Evolutionary conservation across 2,888 invertebrate species (phyloP).

Genomic region (Phortica okadai): DNA sequence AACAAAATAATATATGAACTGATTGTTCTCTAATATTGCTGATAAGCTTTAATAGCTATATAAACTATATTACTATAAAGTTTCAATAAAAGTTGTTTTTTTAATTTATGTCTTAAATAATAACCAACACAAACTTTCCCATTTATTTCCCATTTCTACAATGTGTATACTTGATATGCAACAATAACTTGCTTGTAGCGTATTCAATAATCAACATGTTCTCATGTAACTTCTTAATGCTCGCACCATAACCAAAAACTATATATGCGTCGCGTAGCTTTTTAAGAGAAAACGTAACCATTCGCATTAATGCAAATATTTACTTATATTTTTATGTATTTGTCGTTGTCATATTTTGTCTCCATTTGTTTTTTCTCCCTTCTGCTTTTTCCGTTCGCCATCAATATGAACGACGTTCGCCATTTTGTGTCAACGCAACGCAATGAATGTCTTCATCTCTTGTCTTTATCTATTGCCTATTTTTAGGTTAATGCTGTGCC

Average conservation of each 20-base stretch:
- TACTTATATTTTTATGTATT: constrained; percentile 61
- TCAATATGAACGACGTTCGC: not conserved
- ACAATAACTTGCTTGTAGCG: too few species aligned
- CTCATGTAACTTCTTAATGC: constrained; percentile 27
- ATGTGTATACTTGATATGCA: too few species aligned
- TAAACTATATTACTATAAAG: too few species aligned
- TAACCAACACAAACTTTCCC: too few species aligned
- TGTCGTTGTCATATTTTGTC: constrained; percentile 55
- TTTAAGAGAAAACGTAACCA: too few species aligned
- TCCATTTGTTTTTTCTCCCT: not conserved
- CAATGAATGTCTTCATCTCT: constrained; percentile 4
- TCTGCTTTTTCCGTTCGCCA: not conserved
- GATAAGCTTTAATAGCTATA: too few species aligned
- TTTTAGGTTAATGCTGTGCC: constrained; percentile 37
- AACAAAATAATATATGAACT: too few species aligned
- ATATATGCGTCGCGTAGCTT: too few species aligned
- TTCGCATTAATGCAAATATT: constrained; percentile 64
- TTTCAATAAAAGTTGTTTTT: too few species aligned
- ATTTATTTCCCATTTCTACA: too few species aligned
- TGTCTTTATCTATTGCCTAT: constrained; percentile 42
- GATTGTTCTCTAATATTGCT: too few species aligned
- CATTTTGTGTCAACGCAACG: constrained; percentile 3
- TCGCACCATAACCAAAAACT: constrained; percentile 47
- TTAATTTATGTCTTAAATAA: too few species aligned
- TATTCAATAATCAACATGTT: not conserved